These are phyloP conservation scores for Maccullochella peelii DNA, from an alignment of 2,113 vertebrate species.

Conservation along the genomic window DNA sequence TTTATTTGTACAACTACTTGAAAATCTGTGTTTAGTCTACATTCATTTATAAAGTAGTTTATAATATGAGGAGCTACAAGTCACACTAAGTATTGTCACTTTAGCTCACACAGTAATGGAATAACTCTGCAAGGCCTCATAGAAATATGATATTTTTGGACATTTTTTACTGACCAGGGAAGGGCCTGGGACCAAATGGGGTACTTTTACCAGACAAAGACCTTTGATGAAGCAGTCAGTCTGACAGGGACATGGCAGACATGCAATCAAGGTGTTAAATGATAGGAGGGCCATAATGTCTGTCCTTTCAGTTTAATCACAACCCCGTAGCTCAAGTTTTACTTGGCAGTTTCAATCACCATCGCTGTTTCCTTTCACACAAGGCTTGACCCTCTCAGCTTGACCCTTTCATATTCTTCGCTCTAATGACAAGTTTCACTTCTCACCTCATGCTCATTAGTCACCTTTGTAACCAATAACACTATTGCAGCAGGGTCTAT, in stretches of 20 bases:
- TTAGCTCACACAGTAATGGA: not conserved
- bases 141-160: not conserved
- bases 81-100: not conserved
- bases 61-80: not conserved
- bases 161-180: constrained; percentile 32
- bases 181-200: constrained; percentile 36
- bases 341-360: constrained; percentile 72
- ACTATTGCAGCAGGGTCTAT: constrained; percentile 46
- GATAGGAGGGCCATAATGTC: constrained; percentile 62
- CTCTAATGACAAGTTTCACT: constrained; percentile 76
- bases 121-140: not conserved
- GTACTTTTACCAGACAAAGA: constrained; percentile 67
- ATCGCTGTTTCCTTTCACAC: constrained; percentile 56
- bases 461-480: constrained; percentile 71
- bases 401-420: constrained; percentile 55
- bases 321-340: constrained; percentile 67
- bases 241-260: constrained; percentile 73
- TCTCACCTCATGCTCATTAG: constrained; percentile 77
- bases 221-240: constrained; percentile 69
- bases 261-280: constrained; percentile 77
- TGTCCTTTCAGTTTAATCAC: constrained; percentile 76
- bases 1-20: not conserved
- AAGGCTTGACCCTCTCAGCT: constrained; percentile 68
- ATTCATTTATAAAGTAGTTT: not conserved
- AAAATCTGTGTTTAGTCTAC: not conserved